These are phyloP conservation scores for Agrochola circellaris DNA, from an alignment of 2,888 invertebrate genomes.

Conservation along the genomic window DNA sequence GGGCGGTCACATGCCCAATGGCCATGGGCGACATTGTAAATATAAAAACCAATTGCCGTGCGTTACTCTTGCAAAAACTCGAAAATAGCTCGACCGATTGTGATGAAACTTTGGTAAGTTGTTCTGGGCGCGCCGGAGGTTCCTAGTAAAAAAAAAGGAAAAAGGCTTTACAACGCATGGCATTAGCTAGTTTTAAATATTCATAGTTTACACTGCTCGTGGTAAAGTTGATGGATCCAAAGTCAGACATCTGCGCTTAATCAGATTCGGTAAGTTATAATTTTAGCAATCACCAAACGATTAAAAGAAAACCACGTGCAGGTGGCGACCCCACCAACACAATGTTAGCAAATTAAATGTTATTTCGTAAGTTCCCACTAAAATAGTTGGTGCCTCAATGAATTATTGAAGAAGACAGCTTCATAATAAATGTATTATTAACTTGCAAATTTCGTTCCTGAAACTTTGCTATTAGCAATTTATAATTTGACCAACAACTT, in stretches of 20 bases:
- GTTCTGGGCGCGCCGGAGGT: too few relatives aligned
- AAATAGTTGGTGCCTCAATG: conserved; percentile 7
- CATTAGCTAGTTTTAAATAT: not conserved
- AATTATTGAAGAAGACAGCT: conserved; percentile 6
- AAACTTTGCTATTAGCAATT: conserved; percentile 32
- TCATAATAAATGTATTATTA: conserved; percentile 9
- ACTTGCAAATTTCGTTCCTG: conserved; percentile 27
- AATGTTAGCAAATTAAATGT: not conserved
- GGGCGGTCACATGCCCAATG: too few relatives aligned
- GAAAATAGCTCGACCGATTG: too few relatives aligned
- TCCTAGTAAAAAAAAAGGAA: too few relatives aligned
- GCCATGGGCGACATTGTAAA: too few relatives aligned
- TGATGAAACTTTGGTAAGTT: too few relatives aligned
- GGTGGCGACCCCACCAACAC: not conserved
- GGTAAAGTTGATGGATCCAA: not conserved
- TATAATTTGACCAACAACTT: conserved; percentile 35
- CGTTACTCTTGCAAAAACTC: too few relatives aligned
- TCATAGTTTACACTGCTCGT: not conserved
- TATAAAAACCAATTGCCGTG: too few relatives aligned
- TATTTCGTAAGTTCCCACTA: not conserved
- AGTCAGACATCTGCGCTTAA: not conserved
- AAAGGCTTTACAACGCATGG: too few relatives aligned
- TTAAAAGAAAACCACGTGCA: not conserved
- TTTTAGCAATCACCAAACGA: not conserved
- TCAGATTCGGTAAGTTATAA: not conserved